Evolutionary conservation across 1,140 invertebrate genomes (phyloP).

Genomic region (Atta colombica): DNA sequence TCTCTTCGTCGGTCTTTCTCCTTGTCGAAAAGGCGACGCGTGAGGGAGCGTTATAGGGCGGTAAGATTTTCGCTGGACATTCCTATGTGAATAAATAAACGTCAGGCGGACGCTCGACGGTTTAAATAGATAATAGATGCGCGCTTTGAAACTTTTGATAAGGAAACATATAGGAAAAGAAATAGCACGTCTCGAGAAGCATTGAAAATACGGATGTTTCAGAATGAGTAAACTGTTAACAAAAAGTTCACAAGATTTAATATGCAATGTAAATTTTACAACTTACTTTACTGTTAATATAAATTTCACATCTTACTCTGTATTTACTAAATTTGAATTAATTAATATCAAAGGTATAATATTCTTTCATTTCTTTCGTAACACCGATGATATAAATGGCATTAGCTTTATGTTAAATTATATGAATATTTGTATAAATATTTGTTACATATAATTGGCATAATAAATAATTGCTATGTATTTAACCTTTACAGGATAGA

Average conservation of each 20-base stretch:
- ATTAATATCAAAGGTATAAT: background rate
- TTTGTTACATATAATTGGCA: background rate
- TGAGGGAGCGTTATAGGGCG: constrained; percentile 62
- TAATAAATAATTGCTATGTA: background rate
- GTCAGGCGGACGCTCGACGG: constrained; percentile 46
- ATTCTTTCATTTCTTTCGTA: background rate
- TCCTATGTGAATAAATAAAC: constrained; percentile 71
- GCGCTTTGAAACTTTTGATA: constrained; percentile 20
- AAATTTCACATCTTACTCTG: too few relatives aligned
- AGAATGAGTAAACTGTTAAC: background rate
- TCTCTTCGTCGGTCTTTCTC: constrained; percentile 56
- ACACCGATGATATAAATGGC: background rate
- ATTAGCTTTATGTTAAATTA: background rate
- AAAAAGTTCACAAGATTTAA: background rate
- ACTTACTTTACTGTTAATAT: background rate
- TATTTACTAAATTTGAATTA: background rate
- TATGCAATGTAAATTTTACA: background rate
- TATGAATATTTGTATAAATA: background rate
- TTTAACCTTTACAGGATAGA: background rate
- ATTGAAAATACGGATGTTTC: background rate
- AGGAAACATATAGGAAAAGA: background rate
- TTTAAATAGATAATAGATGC: constrained; percentile 64
- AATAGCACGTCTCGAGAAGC: background rate
- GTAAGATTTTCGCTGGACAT: constrained; percentile 54
- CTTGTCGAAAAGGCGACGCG: constrained; percentile 67